Evolutionary conservation across 2,113 vertebrate species (phyloP), one percentile per base, ranked within the genome.

Genomic region (Dasyurus viverrinus): DNA sequence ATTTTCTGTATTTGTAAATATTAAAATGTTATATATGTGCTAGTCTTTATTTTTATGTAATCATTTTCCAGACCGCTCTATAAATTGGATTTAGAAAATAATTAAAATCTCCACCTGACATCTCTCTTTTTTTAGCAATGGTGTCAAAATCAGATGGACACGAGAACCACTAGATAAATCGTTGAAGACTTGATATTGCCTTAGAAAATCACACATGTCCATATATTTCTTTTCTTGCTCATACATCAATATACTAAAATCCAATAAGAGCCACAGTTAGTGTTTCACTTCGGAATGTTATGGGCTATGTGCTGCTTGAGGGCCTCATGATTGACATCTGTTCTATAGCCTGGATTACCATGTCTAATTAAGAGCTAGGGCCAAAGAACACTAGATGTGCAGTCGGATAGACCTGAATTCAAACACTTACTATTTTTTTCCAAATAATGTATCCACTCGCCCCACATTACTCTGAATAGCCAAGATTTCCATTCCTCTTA

Each of bases 231-330:
- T 76, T n/a, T 76, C 60, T 76, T 14, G 6, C 11, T 76, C 14
- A 76, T n/a, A 76, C 1, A n/a, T n/a, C 60, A n/a, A n/a, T n/a
- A 7, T 84, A 22, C 22, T 84, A 42, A 84, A 84, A 23, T 84
- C 60, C 14, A 30, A 68, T 30, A 11, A 16, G 60, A 14, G 16
- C 2, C n/a, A 6, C 12, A 36, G 30, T 36, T 68, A 36, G 30
- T 6, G 3, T 30, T 68, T 68, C 30, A 36, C 57, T 68, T 2
- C 2, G 11, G 2, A 68, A 0, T 14, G 0, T 68, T 36, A 0
- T 68, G 30, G 14, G 3, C 0, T 42, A 0, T 6, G 8, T 16
- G n/a, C 19, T 42, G n/a, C n/a, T 23, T 8, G 19, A 84, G 6
- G 19, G 1, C 11, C 3, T 68, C 30, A 5, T 36, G 11, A 12